Percentiles rank a stretch among this genome's conserved stretches.
Evolutionary conservation across 2,888 invertebrate genomes (phyloP).

Genomic region (Noctua janthina): DNA sequence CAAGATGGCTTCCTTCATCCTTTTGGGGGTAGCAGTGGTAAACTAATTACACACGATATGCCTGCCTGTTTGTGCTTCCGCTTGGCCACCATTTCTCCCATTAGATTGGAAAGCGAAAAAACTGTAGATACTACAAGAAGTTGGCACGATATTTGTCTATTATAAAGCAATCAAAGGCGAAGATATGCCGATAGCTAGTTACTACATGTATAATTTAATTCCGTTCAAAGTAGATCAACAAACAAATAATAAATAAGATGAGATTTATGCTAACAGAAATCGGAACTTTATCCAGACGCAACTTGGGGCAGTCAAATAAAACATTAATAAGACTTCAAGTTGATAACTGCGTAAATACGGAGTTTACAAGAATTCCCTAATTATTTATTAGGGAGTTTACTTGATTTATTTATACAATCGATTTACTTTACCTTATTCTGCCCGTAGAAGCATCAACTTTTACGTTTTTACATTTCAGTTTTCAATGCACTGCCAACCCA

Average conservation of each 20-base stretch:
- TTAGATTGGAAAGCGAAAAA: too few relatives aligned
- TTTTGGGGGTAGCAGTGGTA: too few relatives aligned
- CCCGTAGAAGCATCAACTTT: background rate
- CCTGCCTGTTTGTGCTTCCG: too few relatives aligned
- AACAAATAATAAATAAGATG: slow-evolving; percentile 47
- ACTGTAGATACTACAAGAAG: too few relatives aligned
- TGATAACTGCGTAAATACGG: slow-evolving; percentile 44
- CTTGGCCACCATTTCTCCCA: too few relatives aligned
- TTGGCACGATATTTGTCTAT: background rate
- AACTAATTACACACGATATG: too few relatives aligned
- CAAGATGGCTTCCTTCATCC: too few relatives aligned
- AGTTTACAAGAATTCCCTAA: slow-evolving; percentile 28
- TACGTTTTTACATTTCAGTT: background rate
- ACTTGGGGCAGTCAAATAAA: slow-evolving; percentile 54
- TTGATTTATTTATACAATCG: background rate
- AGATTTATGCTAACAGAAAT: slow-evolving; percentile 47
- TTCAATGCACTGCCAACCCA: background rate
- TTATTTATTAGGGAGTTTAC: slow-evolving; percentile 19
- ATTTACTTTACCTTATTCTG: background rate
- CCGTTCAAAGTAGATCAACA: slow-evolving; percentile 26
- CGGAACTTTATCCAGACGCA: slow-evolving; percentile 46
- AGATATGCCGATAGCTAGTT: background rate
- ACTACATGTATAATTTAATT: slow-evolving; percentile 11
- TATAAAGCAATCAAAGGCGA: background rate
- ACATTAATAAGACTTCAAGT: slow-evolving; percentile 52